phyloP scores from a whole-genome alignment of 2,888 invertebrate genomes.

The Rhagonycha lutea region DNA sequence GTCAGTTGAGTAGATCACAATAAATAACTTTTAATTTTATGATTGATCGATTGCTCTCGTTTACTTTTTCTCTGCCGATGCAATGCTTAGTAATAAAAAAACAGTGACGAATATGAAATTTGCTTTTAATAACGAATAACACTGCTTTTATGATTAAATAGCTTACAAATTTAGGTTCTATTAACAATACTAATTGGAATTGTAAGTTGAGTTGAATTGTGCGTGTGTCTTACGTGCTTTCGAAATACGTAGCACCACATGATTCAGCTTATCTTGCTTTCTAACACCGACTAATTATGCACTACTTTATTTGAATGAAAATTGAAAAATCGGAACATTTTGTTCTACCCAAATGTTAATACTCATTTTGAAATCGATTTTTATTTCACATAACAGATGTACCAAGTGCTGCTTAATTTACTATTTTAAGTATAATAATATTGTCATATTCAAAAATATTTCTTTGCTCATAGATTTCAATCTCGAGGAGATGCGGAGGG shows the following conservation, averaged over 20 bases:
- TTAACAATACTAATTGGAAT: conserved; percentile 32
- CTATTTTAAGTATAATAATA: not conserved
- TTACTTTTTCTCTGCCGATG: not conserved
- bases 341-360: not conserved
- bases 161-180: not conserved
- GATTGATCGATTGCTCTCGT: not conserved
- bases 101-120: not conserved
- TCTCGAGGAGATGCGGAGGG: conserved; percentile 79
- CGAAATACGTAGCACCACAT: conserved; percentile 69
- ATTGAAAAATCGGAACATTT: not conserved
- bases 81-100: too few relatives aligned
- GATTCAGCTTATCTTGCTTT: conserved; percentile 67
- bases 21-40: not conserved
- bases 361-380: not conserved
- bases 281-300: conserved; percentile 28
- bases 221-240: conserved; percentile 60
- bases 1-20: not conserved
- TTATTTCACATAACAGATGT: not conserved
- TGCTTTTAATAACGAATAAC: not conserved
- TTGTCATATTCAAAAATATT: not conserved
- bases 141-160: not conserved
- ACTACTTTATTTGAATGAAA: not conserved
- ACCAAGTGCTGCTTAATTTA: not conserved
- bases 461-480: not conserved
- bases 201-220: conserved; percentile 58